A percentile compares a stretch with the other conserved stretches of the same genome.
These are phyloP conservation scores for Caenorhabditis wallacei DNA, from an alignment of 2,888 invertebrate species.

Conservation along the genomic window DNA sequence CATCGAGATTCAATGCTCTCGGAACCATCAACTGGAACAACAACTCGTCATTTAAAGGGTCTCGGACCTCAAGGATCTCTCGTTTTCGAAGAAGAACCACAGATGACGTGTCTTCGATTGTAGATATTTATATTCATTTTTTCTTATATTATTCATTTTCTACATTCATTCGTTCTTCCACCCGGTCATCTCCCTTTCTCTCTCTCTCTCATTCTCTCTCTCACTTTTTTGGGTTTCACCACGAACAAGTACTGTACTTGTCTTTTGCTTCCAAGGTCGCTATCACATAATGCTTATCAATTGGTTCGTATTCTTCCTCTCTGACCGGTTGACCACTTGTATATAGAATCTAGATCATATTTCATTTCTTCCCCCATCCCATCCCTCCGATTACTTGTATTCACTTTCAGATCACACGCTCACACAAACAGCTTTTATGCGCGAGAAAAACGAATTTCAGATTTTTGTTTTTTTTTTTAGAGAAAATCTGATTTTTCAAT, in stretches of 20 bases:
- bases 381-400: slow-evolving; percentile 46
- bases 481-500: neutral
- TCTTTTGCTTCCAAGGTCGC: slow-evolving; percentile 44
- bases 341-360: slow-evolving; percentile 37
- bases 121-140: neutral
- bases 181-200: slow-evolving; percentile 17
- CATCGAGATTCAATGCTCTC: slow-evolving; percentile 64
- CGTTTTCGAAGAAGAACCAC: slow-evolving; percentile 69
- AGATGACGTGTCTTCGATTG: slow-evolving; percentile 20
- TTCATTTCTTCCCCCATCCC: neutral
- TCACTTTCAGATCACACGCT: slow-evolving; percentile 26
- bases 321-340: slow-evolving; percentile 29
- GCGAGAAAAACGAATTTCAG: neutral
- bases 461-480: neutral
- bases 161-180: slow-evolving; percentile 19
- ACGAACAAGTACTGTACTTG: slow-evolving; percentile 16
- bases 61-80: slow-evolving; percentile 72
- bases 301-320: slow-evolving; percentile 36
- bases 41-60: slow-evolving; percentile 69
- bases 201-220: slow-evolving; percentile 35
- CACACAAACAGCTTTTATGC: slow-evolving; percentile 35
- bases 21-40: slow-evolving; percentile 58
- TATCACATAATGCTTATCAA: slow-evolving; percentile 7
- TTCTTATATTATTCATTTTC: slow-evolving; percentile 25
- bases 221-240: slow-evolving; percentile 52